Conservation (phyloP, 1,140 invertebrate genomes). For the Aleiodes sp. region DNA sequence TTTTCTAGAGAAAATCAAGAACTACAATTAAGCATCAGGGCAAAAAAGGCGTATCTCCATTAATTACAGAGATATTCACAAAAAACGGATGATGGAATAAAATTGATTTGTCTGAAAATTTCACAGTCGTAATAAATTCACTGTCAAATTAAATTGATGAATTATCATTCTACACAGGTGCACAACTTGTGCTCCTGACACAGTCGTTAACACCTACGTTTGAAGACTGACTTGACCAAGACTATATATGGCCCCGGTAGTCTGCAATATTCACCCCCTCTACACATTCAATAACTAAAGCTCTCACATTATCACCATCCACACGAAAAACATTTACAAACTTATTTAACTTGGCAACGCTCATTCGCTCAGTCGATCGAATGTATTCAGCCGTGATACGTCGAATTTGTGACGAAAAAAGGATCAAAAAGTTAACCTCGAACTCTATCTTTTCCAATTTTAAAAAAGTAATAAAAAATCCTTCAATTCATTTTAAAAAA, state of each 20-base stretch:
- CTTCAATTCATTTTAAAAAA: not conserved
- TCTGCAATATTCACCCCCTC: constrained; percentile 29
- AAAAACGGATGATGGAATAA: too few species aligned
- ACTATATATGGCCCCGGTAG: constrained; percentile 50
- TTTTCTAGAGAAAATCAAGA: too few species aligned
- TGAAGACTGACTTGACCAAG: constrained; percentile 39
- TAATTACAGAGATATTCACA: too few species aligned
- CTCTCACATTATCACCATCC: not conserved
- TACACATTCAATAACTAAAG: constrained; percentile 5
- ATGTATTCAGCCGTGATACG: not conserved
- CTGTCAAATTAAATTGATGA: not conserved
- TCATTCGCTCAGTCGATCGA: not conserved
- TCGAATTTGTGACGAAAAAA: not conserved
- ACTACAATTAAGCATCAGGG: too few species aligned
- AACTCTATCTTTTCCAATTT: not conserved
- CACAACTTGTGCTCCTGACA: constrained; percentile 7
- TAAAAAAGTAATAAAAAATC: not conserved
- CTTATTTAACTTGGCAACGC: not conserved
- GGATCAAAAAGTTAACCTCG: too few species aligned
- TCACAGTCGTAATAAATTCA: too few species aligned
- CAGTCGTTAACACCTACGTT: constrained; percentile 27
- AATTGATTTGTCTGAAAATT: too few species aligned
- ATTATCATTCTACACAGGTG: constrained; percentile 19
- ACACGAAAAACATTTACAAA: not conserved
- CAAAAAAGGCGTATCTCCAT: too few species aligned